Percentiles rank a stretch among this genome's conserved stretches.
Conservation (phyloP, 2,797 vertebrate species). For the Heterohyrax brucei region DNA sequence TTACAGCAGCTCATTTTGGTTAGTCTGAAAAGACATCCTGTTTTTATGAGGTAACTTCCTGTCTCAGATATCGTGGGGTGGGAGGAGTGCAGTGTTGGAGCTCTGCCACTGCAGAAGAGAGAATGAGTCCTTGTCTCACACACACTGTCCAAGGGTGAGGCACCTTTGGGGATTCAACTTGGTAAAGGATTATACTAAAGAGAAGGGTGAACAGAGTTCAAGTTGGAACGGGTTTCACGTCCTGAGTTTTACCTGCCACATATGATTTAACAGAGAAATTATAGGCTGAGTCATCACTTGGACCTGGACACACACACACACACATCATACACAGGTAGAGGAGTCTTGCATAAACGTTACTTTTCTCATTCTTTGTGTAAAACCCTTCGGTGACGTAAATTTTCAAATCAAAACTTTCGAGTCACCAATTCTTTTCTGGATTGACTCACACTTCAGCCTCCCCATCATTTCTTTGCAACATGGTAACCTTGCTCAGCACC, state of each 20-base stretch:
- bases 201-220: constrained; percentile 24
- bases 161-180: not conserved
- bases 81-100: accelerated
- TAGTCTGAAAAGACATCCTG: constrained; percentile 72
- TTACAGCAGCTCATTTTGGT: constrained; percentile 75
- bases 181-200: not conserved
- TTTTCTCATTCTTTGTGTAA: constrained; percentile 16
- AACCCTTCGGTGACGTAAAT: not conserved
- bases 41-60: constrained; percentile 8
- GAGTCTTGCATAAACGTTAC: constrained; percentile 23
- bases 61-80: not conserved
- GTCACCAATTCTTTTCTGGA: constrained; percentile 21
- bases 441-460: not conserved
- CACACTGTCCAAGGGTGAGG: not conserved
- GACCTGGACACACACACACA: not conserved
- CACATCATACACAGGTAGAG: not conserved
- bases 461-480: not conserved
- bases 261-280: not conserved
- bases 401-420: constrained; percentile 54
- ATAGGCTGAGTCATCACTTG: not conserved
- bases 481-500: not conserved
- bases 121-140: constrained; percentile 14
- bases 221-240: not conserved
- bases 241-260: constrained; percentile 2
- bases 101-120: not conserved